Evolutionary conservation across 2,888 invertebrate species (phyloP), one percentile per base, ranked within the genome.

Genomic region (Galerucella nymphaeae): DNA sequence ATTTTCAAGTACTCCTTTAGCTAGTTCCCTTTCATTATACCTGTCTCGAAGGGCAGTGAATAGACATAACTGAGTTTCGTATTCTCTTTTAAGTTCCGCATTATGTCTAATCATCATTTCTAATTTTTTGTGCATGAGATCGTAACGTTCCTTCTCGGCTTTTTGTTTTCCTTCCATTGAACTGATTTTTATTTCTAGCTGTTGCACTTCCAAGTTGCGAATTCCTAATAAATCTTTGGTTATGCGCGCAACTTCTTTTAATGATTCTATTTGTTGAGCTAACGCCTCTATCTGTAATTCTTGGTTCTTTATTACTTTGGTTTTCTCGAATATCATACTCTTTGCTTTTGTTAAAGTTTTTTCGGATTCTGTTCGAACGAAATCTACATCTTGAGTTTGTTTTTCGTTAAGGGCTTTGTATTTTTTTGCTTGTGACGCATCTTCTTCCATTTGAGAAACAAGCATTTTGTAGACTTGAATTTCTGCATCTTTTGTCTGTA

Each of bases 191-290:
- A 90, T 88, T 76, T 86, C 85, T 83, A 94, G 89, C 84, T 94
- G 94, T 71, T 93, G 92, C 18, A 93, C 91, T 87, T 95, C 95
- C 70, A 92, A 88, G 82, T 93, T 94, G 76, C 94, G 90, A 62
- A 95, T 93, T 81, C 93, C 92, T 23, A 95, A 85, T 82, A 95
- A 87, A 79, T 94, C 94, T 84, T 94, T 95, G 2, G 95, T 94
- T 73, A 95, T 94, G 11, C 89, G 86, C n/a, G 94, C 91, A 59
- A 95, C 94, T 82, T 95, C 94, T 83, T 94, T 94, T 45, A 95
- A 87, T 1, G 94, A 93, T 57, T 90, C 88, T 9, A 94, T 92
- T 85, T 95, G 94, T 9, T 90, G 90, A 41, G 88, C 90, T 63
- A 93, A 85, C 0, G 94, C 94, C 73, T 90, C 90, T 68, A 94